Evolutionary conservation across 1,140 invertebrate species (phyloP).

Genomic region (Orussus abietinus): DNA sequence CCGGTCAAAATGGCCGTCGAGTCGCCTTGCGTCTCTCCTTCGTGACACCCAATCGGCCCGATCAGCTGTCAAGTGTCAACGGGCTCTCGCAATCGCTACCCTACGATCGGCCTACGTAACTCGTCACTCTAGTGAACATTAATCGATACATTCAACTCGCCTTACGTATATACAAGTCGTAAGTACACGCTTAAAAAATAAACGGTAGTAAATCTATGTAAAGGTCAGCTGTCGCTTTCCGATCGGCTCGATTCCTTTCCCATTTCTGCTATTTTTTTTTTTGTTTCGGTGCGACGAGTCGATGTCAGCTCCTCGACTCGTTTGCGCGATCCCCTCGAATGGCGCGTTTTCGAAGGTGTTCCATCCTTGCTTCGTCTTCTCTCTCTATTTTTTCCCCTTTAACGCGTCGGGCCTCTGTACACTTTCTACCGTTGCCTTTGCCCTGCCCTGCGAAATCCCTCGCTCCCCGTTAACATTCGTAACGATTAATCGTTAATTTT

Average conservation of each 20-base stretch:
- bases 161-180: constrained; percentile 19
- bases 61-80: not conserved
- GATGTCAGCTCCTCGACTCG: constrained; percentile 1
- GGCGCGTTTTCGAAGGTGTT: constrained; percentile 13
- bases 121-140: not conserved
- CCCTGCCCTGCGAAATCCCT: not conserved
- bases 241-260: too few relatives aligned
- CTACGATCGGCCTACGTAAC: constrained; percentile 4
- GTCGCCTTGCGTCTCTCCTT: not conserved
- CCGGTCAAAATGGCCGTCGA: too few relatives aligned
- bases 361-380: too few relatives aligned
- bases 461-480: constrained; percentile 14
- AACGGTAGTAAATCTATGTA: constrained; percentile 9
- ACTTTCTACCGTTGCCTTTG: too few relatives aligned
- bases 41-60: not conserved
- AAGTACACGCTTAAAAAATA: constrained; percentile 20
- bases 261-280: not conserved
- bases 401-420: too few relatives aligned
- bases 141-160: constrained; percentile 4
- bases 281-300: constrained; percentile 1
- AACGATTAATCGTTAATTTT: not conserved
- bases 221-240: too few relatives aligned
- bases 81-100: constrained; percentile 7
- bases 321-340: constrained; percentile 9
- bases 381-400: too few relatives aligned